Conservation (phyloP, 2,113 vertebrate species). For the Elanoides forficatus region DNA sequence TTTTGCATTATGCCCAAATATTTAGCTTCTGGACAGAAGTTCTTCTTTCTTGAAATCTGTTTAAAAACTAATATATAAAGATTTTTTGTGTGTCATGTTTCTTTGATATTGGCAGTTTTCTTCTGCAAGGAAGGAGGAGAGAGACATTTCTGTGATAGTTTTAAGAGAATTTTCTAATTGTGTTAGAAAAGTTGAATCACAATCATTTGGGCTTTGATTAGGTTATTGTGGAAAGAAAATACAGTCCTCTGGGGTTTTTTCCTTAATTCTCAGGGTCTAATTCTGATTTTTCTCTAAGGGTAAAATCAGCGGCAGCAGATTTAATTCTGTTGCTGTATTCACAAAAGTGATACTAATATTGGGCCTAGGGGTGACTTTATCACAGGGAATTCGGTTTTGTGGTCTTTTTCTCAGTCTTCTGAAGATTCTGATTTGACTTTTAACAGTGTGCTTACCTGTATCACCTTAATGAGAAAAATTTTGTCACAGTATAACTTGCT, state of each 20-base stretch:
- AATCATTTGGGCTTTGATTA: background rate
- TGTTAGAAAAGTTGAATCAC: background rate
- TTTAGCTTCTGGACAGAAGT: background rate
- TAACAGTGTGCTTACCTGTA: background rate
- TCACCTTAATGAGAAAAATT: background rate
- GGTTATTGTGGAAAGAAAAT: background rate
- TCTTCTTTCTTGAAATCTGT: background rate
- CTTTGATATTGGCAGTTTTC: background rate
- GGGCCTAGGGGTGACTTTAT: background rate
- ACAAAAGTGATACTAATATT: background rate
- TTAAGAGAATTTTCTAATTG: background rate
- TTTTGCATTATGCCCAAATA: background rate
- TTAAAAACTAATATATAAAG: background rate
- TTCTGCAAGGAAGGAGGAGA: background rate
- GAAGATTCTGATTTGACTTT: background rate
- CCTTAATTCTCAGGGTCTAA: background rate
- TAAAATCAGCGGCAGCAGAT: background rate
- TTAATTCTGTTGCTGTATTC: background rate
- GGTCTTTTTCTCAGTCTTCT: background rate
- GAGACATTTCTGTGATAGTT: background rate
- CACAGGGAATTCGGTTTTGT: background rate
- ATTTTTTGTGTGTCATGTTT: background rate
- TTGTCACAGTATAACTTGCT: background rate
- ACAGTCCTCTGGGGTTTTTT: background rate
- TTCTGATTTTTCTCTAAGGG: background rate